Evolutionary conservation across 2,797 vertebrate genomes (phyloP).

Genomic region (Caiman crocodilus): DNA sequence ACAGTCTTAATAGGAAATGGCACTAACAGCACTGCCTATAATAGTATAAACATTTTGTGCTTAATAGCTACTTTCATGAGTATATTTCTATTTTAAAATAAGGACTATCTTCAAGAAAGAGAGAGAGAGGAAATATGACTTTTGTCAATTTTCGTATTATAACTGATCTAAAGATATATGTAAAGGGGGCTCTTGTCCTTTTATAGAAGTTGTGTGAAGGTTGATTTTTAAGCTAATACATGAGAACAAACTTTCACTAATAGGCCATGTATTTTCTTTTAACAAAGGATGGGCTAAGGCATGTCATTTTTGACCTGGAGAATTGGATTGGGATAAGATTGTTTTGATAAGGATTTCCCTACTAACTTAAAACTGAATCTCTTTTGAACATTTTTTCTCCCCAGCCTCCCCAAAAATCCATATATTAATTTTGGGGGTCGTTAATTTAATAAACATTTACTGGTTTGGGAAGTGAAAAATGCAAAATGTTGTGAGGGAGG

Average conservation of each 20-base stretch:
- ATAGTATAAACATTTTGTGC: slow-evolving; percentile 22
- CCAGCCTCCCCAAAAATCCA: neutral
- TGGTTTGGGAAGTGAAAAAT: neutral
- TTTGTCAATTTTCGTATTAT: neutral
- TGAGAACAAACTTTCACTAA: neutral
- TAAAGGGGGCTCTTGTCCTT: neutral
- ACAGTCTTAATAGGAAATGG: neutral
- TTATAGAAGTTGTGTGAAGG: neutral
- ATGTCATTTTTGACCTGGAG: neutral
- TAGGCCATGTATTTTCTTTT: neutral
- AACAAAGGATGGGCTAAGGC: neutral
- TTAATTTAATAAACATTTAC: neutral
- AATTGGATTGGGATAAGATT: neutral
- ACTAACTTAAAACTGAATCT: neutral
- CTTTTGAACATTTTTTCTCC: neutral
- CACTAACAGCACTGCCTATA: slow-evolving; percentile 3
- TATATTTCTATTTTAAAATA: neutral
- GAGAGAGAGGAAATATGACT: neutral
- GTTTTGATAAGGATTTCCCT: slow-evolving; percentile 11
- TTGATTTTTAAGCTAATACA: slow-evolving; percentile 11
- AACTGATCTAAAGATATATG: neutral
- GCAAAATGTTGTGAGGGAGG: neutral
- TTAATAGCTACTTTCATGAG: neutral
- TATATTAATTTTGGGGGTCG: neutral
- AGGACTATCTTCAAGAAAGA: neutral